Evolutionary conservation across 30 jellyfish, hydroid and myxozoan species (phyloP).

Genomic region (Cassiopea andromeda): DNA sequence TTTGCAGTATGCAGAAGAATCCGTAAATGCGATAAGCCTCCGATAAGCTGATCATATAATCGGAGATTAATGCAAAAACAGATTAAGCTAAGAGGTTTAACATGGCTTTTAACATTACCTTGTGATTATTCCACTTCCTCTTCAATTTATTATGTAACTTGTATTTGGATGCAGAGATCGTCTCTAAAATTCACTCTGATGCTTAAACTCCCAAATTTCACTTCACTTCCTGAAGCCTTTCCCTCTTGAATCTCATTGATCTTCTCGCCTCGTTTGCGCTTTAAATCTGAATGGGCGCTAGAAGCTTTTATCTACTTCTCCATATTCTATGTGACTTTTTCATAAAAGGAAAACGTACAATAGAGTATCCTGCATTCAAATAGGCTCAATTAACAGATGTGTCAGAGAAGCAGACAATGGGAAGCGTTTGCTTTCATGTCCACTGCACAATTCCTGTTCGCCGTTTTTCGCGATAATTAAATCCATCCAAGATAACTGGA

Average conservation of each 20-base stretch:
- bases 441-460: slow-evolving; percentile 47
- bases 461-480: slow-evolving; percentile 30
- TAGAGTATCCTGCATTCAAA: slow-evolving; percentile 54
- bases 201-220: background rate
- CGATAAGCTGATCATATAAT: background rate
- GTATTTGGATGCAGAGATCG: background rate
- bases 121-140: background rate
- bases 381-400: slow-evolving; percentile 56
- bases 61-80: background rate
- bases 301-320: slow-evolving; percentile 50
- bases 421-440: slow-evolving; percentile 46
- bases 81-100: background rate
- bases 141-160: background rate
- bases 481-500: slow-evolving; percentile 32
- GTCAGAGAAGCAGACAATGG: slow-evolving; percentile 34
- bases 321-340: slow-evolving; percentile 56
- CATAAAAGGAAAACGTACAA: slow-evolving; percentile 36
- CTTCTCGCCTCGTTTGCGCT: slow-evolving; percentile 19
- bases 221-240: background rate
- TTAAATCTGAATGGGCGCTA: background rate
- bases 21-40: background rate
- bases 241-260: background rate
- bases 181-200: background rate
- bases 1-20: background rate
- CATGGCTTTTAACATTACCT: background rate